Evolutionary conservation across 2,888 invertebrate species (phyloP), one percentile per base, ranked within the genome.

Genomic region (Operophtera brumata): DNA sequence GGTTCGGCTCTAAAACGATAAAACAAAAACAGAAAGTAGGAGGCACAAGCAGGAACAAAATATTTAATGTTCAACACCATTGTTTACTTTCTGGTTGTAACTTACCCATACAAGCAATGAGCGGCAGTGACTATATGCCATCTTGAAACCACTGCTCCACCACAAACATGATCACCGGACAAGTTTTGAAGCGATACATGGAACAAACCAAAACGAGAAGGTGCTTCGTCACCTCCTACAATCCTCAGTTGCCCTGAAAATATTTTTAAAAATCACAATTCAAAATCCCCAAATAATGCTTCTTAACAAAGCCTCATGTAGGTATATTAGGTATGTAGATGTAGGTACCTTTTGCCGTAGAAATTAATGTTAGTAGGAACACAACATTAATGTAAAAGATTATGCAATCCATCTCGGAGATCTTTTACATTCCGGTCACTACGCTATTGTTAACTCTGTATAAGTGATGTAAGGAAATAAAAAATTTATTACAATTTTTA

Each of bases 111-210:
- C n/a, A 89, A 76, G 66, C 89, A 90, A 71, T 90, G 89, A 11
- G 88, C 89, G 4, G 85, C 87, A 7, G 89, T 87, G 0, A 83
- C 67, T 10, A 87, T 62, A 59, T 82, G 77, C 60, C 66, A 70
- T 34, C 68, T 69, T 0, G 89, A 87, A 39, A 89, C 68, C 7
- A 88, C 74, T 28, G 82, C 83, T 10, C 86, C 84, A 11, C 89
- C 89, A 70, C 89, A 89, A 1, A 90, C 85, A 64, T 90, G 89
- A 57, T 80, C 55, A 0, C 83, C 82, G 1, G 76, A 74, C 43
- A 81, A 48, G 60, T 87, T 88, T 67, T 89, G 89, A 26, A 90
- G 69, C 0, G 89, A 90, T 0, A 78, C 86, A 53, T 88, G 86
- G 62, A 81, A 85, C 48, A 65, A 70, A 2, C 84, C 86, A 54